Evolutionary conservation across 2,888 invertebrate species (phyloP).

Genomic region (Hybos culiciformis): DNA sequence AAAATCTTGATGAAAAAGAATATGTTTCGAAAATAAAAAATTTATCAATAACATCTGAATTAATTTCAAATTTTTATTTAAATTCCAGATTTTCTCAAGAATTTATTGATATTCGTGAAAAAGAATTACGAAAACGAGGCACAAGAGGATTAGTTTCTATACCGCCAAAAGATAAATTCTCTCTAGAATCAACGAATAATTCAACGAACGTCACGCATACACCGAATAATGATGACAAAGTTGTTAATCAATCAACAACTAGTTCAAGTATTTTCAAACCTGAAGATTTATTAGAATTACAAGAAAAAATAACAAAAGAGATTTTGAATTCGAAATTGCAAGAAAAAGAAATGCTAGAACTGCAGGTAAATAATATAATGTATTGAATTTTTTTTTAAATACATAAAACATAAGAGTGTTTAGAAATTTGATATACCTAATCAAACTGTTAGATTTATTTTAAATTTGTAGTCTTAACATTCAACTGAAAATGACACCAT

Average conservation of each 20-base stretch:
- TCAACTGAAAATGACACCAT: no score
- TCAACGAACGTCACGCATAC: slow-evolving; percentile 12
- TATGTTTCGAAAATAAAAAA: no score
- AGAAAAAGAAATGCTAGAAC: slow-evolving; percentile 34
- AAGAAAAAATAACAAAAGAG: slow-evolving; percentile 35
- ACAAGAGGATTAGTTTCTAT: slow-evolving; percentile 47
- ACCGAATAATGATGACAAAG: slow-evolving; percentile 4
- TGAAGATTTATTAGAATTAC: slow-evolving; percentile 33
- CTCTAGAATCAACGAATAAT: slow-evolving; percentile 14
- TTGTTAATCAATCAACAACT: not conserved
- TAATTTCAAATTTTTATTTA: slow-evolving; percentile 10
- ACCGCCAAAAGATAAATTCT: slow-evolving; percentile 16
- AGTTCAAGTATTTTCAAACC: slow-evolving; percentile 28
- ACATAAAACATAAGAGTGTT: not conserved
- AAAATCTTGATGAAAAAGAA: no score
- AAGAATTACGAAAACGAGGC: slow-evolving; percentile 74
- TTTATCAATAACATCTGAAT: slow-evolving; percentile 10
- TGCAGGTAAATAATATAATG: slow-evolving; percentile 32
- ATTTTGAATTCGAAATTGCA: slow-evolving; percentile 35
- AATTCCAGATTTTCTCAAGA: slow-evolving; percentile 72
- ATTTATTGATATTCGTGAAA: slow-evolving; percentile 86
- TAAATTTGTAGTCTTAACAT: no score
- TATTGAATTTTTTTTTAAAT: no score
- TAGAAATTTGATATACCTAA: no score
- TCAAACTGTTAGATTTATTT: no score